Percentiles rank a stretch among this genome's conserved stretches.
These are phyloP conservation scores for Hyles lineata DNA, from an alignment of 2,888 invertebrate species.

Conservation along the genomic window DNA sequence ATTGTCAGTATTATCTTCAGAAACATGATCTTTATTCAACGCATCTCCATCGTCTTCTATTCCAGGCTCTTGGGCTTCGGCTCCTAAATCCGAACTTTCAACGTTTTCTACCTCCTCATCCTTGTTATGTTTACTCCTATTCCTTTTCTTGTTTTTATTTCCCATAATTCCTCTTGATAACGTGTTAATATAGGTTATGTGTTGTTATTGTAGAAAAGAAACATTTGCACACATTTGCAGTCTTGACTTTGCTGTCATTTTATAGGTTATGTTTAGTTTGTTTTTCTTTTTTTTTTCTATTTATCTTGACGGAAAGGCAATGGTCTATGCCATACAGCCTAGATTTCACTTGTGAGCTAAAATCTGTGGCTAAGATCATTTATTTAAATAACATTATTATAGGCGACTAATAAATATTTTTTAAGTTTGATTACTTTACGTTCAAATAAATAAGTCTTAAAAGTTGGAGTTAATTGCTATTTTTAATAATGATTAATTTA, in stretches of 20 bases:
- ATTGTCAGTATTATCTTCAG: conserved; percentile 60
- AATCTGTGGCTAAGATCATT: no score
- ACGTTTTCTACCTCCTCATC: conserved; percentile 37
- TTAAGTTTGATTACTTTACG: no score
- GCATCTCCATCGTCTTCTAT: conserved; percentile 43
- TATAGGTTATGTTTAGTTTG: no score
- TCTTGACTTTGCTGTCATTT: neutral
- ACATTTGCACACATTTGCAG: neutral
- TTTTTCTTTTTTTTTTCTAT: no score
- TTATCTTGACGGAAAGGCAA: no score
- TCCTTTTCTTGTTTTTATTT: conserved; percentile 57
- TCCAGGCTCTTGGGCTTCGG: conserved; percentile 38
- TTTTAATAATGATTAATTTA: no score
- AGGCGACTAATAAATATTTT: no score
- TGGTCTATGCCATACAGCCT: no score
- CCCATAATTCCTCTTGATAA: conserved; percentile 47
- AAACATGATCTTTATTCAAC: conserved; percentile 44
- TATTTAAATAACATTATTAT: no score
- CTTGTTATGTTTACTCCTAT: conserved; percentile 52
- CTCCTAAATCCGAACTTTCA: neutral
- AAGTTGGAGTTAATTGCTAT: no score
- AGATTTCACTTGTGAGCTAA: no score
- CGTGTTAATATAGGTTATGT: conserved; percentile 15
- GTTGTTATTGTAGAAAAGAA: neutral
- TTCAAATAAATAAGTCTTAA: no score